Conservation (phyloP, 1,140 invertebrate genomes). For the Cheumatopsyche charites region DNA sequence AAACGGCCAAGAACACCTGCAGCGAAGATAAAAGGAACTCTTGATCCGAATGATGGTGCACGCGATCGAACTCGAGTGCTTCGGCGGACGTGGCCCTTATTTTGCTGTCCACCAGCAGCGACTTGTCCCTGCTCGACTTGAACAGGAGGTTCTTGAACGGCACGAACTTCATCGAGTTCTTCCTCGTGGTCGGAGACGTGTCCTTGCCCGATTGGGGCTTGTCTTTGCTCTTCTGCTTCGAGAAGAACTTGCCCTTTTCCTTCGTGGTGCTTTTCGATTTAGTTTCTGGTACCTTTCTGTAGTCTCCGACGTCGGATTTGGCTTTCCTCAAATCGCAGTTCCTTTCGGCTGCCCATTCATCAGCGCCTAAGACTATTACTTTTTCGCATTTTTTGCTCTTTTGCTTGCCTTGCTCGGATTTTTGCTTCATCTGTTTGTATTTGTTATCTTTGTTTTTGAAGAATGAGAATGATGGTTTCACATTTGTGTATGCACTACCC, state of each 20-base stretch:
- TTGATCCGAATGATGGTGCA: slow-evolving; percentile 57
- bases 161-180: slow-evolving; percentile 38
- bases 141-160: slow-evolving; percentile 24
- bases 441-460: slow-evolving; percentile 41
- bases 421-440: slow-evolving; percentile 13
- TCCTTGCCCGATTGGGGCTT: not conserved
- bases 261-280: slow-evolving; percentile 21
- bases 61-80: slow-evolving; percentile 52
- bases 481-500: not conserved
- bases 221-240: slow-evolving; percentile 50
- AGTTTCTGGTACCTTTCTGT: not conserved
- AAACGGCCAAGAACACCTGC: slow-evolving; percentile 48
- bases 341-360: slow-evolving; percentile 3
- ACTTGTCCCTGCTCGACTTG: slow-evolving; percentile 48
- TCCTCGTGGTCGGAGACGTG: not conserved
- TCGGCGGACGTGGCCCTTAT: slow-evolving; percentile 51
- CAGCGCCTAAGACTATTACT: not conserved
- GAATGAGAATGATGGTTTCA: slow-evolving; percentile 38
- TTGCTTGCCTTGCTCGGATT: slow-evolving; percentile 25
- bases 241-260: slow-evolving; percentile 48
- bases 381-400: slow-evolving; percentile 14
- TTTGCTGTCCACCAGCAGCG: slow-evolving; percentile 53
- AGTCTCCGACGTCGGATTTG: slow-evolving; percentile 2
- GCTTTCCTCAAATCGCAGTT: slow-evolving; percentile 8
- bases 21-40: slow-evolving; percentile 69